Conservation (phyloP, 2,113 vertebrate genomes). For the Haemorhous mexicanus region DNA sequence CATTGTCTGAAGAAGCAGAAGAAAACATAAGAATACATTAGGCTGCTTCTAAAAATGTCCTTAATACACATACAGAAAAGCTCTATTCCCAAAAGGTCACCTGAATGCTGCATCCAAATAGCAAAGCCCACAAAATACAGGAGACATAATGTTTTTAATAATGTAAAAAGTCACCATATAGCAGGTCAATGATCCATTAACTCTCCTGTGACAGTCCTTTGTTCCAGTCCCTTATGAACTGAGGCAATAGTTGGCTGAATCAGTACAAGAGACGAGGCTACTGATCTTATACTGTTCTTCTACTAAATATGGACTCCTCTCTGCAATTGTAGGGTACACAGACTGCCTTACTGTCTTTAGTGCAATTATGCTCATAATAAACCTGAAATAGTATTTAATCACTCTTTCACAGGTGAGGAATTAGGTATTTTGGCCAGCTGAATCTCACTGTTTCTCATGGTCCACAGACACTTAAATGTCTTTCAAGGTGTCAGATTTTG, state of each 20-base stretch:
- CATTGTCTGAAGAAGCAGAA: not conserved
- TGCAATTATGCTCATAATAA: not conserved
- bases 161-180: constrained; percentile 1
- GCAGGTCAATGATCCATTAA: constrained; percentile 32
- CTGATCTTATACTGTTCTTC: not conserved
- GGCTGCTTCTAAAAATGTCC: not conserved
- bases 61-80: not conserved
- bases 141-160: constrained; percentile 28
- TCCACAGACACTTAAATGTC: not conserved
- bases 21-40: not conserved
- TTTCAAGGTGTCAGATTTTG: not conserved
- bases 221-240: not conserved
- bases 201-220: constrained; percentile 1
- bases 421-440: not conserved
- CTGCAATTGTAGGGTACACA: not conserved
- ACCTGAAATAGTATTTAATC: not conserved
- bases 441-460: not conserved
- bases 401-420: not conserved
- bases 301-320: not conserved
- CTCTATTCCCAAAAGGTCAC: constrained; percentile 4
- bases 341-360: not conserved
- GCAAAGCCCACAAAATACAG: not conserved
- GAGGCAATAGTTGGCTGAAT: not conserved
- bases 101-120: not conserved
- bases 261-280: not conserved